Conservation (phyloP, 2,113 vertebrate species). For the Natator depressus region DNA sequence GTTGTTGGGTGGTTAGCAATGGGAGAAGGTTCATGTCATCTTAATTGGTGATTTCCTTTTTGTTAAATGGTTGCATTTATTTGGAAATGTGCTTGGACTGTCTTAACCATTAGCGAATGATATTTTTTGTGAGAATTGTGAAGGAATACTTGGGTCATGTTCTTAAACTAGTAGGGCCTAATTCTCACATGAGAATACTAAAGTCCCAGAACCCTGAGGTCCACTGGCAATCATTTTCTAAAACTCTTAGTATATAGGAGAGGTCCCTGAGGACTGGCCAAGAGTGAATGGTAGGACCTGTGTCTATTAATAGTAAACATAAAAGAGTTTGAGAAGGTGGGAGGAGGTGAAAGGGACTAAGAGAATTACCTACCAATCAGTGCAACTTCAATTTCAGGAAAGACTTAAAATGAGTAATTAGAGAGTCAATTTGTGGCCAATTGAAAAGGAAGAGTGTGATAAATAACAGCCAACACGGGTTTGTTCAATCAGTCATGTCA, state of each 20-base stretch:
- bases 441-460: constrained; percentile 20
- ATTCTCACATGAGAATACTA: background rate
- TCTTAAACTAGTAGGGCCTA: background rate
- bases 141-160: background rate
- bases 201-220: background rate
- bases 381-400: constrained; percentile 7
- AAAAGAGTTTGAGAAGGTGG: background rate
- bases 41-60: background rate
- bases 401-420: background rate
- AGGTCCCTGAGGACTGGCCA: background rate
- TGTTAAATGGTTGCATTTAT: background rate
- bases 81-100: background rate
- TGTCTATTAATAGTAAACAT: background rate
- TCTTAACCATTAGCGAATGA: background rate
- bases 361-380: background rate
- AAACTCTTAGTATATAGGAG: background rate
- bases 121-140: background rate
- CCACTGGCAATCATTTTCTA: background rate
- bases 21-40: background rate
- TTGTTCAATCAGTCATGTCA: background rate
- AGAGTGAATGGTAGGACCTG: background rate
- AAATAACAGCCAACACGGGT: constrained; percentile 22
- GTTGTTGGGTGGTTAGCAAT: background rate
- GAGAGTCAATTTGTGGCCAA: background rate
- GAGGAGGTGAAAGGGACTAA: background rate